These are phyloP conservation scores for Heliconius cydno DNA, from an alignment of 2,888 invertebrate genomes.

Conservation along the genomic window DNA sequence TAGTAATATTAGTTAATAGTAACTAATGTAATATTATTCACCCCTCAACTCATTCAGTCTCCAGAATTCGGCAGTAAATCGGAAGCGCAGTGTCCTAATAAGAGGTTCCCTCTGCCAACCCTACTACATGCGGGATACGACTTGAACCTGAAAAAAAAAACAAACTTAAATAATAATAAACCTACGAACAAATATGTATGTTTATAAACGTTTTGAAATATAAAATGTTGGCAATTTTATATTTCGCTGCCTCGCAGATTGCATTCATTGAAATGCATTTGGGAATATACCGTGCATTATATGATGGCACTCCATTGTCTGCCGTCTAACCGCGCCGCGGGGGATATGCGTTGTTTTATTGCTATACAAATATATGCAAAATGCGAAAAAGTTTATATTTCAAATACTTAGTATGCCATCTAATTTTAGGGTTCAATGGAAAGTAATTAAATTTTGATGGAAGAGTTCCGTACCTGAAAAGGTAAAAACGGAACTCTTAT, in stretches of 20 bases:
- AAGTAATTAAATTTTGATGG: no score
- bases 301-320: slow-evolving; percentile 16
- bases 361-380: neutral
- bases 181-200: neutral
- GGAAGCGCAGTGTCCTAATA: no score
- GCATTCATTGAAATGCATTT: slow-evolving; percentile 23
- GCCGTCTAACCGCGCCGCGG: slow-evolving; percentile 5
- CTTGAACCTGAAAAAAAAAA: no score
- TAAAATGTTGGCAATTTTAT: slow-evolving; percentile 10
- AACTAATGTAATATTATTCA: no score
- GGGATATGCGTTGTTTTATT: slow-evolving; percentile 1
- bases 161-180: neutral
- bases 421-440: neutral
- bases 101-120: no score
- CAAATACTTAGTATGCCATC: neutral
- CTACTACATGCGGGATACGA: no score
- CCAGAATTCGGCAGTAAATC: no score
- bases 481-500: no score
- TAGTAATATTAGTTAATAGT: no score
- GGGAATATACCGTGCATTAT: slow-evolving; percentile 16
- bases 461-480: no score
- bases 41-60: no score
- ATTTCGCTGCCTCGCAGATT: slow-evolving; percentile 10
- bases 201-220: slow-evolving; percentile 6
- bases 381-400: neutral